Percentiles rank a stretch among this genome's conserved stretches.
These are phyloP conservation scores for Pseudochirops cupreus DNA, from an alignment of 2,797 vertebrate species.

Conservation along the genomic window DNA sequence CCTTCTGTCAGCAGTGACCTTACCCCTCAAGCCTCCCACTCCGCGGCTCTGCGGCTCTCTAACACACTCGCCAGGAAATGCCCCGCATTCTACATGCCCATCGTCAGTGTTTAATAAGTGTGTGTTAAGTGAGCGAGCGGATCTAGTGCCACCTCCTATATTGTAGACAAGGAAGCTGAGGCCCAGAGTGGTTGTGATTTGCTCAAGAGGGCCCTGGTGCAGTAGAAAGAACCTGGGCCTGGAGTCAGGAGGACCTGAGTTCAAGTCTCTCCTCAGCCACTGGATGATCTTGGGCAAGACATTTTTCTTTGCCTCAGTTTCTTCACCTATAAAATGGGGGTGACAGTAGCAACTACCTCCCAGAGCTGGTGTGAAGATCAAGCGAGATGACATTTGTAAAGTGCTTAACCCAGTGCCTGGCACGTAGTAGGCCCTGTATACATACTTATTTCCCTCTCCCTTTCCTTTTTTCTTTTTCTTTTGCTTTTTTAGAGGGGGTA, in stretches of 20 bases:
- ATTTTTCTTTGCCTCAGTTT: neutral
- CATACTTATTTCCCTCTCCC: neutral
- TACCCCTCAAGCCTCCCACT: neutral
- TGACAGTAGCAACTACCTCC: neutral
- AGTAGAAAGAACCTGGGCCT: neutral
- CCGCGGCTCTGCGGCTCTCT: neutral
- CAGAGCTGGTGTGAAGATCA: neutral
- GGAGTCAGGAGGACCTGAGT: neutral
- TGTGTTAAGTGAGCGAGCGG: neutral
- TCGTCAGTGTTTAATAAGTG: neutral
- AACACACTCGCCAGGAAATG: neutral
- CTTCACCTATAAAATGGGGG: neutral
- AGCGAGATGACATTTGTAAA: neutral
- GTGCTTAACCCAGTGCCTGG: neutral
- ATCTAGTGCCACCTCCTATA: neutral
- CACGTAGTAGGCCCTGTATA: neutral
- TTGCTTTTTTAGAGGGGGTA: no score
- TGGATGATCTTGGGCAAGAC: neutral
- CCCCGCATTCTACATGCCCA: neutral
- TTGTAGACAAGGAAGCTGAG: neutral
- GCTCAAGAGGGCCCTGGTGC: neutral
- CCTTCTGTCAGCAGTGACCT: neutral
- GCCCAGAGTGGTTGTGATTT: neutral
- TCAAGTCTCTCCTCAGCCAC: neutral
- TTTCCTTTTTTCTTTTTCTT: no score